These are phyloP conservation scores for Hybos culiciformis DNA, from an alignment of 2,888 invertebrate genomes.

Conservation along the genomic window DNA sequence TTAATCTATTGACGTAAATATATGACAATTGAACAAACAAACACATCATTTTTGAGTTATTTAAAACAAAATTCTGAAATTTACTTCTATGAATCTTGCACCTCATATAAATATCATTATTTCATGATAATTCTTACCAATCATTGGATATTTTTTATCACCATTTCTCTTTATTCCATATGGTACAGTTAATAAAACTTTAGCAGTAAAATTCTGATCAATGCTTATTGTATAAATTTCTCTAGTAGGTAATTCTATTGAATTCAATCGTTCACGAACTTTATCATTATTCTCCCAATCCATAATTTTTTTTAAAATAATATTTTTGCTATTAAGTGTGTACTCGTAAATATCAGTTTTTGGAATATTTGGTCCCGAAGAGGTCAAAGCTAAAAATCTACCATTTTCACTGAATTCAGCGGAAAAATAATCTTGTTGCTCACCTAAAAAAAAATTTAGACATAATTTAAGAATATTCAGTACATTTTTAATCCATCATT, in stretches of 20 bases:
- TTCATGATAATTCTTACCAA: too few species aligned
- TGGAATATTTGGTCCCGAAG: constrained; percentile 76
- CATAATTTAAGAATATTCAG: too few species aligned
- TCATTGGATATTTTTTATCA: constrained; percentile 58
- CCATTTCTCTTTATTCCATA: constrained; percentile 52
- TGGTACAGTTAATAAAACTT: constrained; percentile 62
- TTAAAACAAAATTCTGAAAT: too few species aligned
- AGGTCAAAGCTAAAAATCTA: constrained; percentile 57
- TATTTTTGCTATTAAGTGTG: constrained; percentile 25
- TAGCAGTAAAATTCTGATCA: constrained; percentile 50
- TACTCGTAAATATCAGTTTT: constrained; percentile 46
- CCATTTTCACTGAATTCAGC: constrained; percentile 54
- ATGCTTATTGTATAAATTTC: constrained; percentile 49
- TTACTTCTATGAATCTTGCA: too few species aligned
- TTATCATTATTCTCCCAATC: constrained; percentile 57
- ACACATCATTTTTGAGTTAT: too few species aligned
- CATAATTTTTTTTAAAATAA: constrained; percentile 21
- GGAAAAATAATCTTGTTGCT: constrained; percentile 30
- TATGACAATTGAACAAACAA: too few species aligned
- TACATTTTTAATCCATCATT: too few species aligned
- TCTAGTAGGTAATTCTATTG: constrained; percentile 42
- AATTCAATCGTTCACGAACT: constrained; percentile 37
- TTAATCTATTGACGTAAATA: too few species aligned
- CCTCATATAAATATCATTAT: too few species aligned
- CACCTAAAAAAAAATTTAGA: constrained; percentile 15